Conservation (phyloP, 2,113 vertebrate species). For the Lophotis ruficrista region DNA sequence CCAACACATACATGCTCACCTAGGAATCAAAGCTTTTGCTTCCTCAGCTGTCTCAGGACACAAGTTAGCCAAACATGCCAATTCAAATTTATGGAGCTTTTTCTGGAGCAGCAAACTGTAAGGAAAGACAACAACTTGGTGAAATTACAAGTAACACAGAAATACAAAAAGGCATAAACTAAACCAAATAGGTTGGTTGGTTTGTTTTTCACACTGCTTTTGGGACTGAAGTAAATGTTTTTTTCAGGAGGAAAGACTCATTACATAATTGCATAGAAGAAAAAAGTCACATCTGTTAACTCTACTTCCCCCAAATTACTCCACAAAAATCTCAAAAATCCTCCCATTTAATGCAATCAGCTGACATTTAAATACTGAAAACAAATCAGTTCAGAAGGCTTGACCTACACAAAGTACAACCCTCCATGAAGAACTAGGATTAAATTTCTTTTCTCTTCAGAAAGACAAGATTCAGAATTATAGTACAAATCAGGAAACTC, state of each 20-base stretch:
- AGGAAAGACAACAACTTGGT: not conserved
- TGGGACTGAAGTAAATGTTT: not conserved
- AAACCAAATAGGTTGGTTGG: not conserved
- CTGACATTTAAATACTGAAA: not conserved
- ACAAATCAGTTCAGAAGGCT: not conserved
- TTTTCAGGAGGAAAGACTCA: not conserved
- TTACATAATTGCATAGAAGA: not conserved
- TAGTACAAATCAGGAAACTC: not conserved
- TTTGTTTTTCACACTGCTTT: not conserved
- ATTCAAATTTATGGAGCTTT: conserved; percentile 96
- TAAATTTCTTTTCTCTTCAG: not conserved
- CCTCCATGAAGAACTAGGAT: not conserved
- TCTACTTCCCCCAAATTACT: not conserved
- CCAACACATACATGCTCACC: conserved; percentile 69
- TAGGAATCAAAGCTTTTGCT: conserved; percentile 95
- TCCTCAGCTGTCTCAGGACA: conserved; percentile 97
- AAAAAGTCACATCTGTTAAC: not conserved
- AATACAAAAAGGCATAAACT: not conserved
- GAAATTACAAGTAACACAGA: not conserved
- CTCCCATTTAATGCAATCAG: not conserved
- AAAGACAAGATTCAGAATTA: not conserved
- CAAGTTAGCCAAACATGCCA: conserved; percentile 95
- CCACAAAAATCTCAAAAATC: not conserved
- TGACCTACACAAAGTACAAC: not conserved
- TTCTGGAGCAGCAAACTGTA: conserved; percentile 94